Conservation (phyloP, 2,113 vertebrate species). For the Xiphorhynchus elegans region DNA sequence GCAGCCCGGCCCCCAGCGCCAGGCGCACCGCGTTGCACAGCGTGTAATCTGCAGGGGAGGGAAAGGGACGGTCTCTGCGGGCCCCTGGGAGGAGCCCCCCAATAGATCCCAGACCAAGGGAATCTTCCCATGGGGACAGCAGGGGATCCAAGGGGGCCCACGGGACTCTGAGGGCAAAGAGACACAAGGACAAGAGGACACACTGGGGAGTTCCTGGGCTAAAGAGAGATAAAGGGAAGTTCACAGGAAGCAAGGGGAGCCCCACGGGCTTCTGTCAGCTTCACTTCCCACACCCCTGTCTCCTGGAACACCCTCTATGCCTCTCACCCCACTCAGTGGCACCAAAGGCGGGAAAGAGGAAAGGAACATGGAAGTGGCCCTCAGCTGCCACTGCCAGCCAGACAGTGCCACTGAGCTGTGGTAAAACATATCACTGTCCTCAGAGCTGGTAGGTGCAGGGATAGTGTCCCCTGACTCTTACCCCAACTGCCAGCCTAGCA, state of each 20-base stretch:
- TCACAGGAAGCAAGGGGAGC: not conserved
- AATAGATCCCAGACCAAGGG: not conserved
- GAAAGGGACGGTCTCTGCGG: not conserved
- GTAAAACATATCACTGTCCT: rapidly evolving
- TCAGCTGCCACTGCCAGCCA: not conserved
- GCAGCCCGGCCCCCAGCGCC: not conserved
- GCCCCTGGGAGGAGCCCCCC: not conserved
- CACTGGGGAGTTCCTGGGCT: not conserved
- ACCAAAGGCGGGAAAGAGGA: not conserved
- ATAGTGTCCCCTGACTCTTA: not conserved
- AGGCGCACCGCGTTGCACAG: not conserved
- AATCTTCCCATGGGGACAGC: not conserved
- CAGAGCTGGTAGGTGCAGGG: not conserved
- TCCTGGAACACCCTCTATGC: not conserved
- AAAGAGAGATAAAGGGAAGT: not conserved
- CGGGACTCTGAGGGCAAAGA: not conserved
- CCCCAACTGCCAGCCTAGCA: not conserved
- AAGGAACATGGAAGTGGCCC: not conserved
- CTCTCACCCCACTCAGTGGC: not conserved
- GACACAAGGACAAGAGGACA: not conserved
- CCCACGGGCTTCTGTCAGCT: not conserved
- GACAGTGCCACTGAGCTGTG: not conserved
- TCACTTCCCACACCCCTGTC: not conserved
- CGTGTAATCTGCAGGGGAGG: not conserved
- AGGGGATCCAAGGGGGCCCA: not conserved